phyloP scores from a whole-genome alignment of 2,888 invertebrate species.

The Bursaphelenchus okinawaensis region DNA sequence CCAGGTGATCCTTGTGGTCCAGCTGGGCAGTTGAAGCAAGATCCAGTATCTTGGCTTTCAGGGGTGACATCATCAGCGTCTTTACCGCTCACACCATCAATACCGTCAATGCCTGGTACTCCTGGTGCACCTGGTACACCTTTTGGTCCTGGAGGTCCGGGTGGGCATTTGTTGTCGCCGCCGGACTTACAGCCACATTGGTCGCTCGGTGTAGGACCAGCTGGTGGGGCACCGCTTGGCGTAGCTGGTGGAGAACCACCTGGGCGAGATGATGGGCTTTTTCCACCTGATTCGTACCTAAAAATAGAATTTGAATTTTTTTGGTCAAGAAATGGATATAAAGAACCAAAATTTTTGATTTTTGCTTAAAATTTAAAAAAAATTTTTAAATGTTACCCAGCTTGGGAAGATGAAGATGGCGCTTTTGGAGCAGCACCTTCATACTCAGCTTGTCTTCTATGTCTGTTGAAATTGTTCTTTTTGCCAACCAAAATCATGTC shows the following conservation, averaged over 20 bases:
- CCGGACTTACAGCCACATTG: conserved; percentile 19
- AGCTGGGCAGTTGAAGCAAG: conserved; percentile 24
- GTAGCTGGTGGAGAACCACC: conserved; percentile 17
- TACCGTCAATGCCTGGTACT: conserved; percentile 15
- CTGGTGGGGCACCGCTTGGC: conserved; percentile 24
- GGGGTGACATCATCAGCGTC: conserved; percentile 23
- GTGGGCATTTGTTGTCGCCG: conserved; percentile 18
- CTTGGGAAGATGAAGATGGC: too few relatives aligned
- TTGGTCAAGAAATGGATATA: too few relatives aligned
- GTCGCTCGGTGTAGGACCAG: conserved; percentile 10
- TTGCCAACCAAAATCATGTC: conserved; percentile 14
- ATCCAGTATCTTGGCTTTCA: conserved; percentile 9
- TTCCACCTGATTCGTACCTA: background rate
- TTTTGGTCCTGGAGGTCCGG: conserved; percentile 15
- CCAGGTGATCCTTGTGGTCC: conserved; percentile 17
- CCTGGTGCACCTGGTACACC: conserved; percentile 13
- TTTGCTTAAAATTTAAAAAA: too few relatives aligned
- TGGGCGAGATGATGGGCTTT: too few relatives aligned
- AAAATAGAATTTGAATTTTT: too few relatives aligned
- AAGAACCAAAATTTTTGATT: too few relatives aligned
- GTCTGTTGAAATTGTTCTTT: conserved; percentile 8
- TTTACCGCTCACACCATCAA: conserved; percentile 18
- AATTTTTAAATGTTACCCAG: too few relatives aligned
- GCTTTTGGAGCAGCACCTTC: too few relatives aligned
- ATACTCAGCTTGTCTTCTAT: background rate